Conservation (phyloP, 92 coral and sea anemone species). For the Actinostola sp. region DNA sequence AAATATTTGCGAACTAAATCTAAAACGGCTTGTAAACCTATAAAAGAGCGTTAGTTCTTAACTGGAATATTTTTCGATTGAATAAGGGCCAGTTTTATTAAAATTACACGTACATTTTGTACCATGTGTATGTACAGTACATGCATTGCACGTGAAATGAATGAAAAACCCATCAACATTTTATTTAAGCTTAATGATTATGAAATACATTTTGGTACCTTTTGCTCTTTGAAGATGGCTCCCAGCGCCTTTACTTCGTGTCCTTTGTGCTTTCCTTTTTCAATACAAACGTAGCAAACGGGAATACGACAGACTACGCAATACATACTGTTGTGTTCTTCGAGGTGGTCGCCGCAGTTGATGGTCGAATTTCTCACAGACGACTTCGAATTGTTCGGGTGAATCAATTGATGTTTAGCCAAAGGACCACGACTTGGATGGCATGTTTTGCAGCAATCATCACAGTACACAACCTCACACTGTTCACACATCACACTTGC, state of each 20-base stretch:
- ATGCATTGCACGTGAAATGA: constrained; percentile 3
- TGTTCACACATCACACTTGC: constrained; percentile 98
- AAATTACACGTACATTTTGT: no score
- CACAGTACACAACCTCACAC: constrained; percentile 97
- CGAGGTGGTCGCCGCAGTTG: constrained; percentile 88
- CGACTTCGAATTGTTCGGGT: constrained; percentile 78
- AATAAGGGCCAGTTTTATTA: neutral
- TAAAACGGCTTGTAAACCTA: no score
- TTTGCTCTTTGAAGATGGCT: constrained; percentile 96
- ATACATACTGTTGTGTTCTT: constrained; percentile 96
- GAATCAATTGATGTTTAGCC: constrained; percentile 83
- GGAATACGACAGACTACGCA: constrained; percentile 89
- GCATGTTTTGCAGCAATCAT: constrained; percentile 89
- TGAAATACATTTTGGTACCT: constrained; percentile 43
- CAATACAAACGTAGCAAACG: constrained; percentile 91
- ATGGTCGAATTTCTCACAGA: constrained; percentile 63
- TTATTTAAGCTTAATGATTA: neutral
- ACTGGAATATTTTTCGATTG: no score
- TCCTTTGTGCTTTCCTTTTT: constrained; percentile 85
- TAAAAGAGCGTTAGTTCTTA: no score
- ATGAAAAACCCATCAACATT: neutral
- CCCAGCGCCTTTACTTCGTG: constrained; percentile 97
- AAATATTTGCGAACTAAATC: no score
- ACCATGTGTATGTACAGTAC: no score
- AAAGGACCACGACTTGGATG: constrained; percentile 98